phyloP scores from a whole-genome alignment of 2,797 vertebrate genomes.

The Austrolebias charrua region DNA sequence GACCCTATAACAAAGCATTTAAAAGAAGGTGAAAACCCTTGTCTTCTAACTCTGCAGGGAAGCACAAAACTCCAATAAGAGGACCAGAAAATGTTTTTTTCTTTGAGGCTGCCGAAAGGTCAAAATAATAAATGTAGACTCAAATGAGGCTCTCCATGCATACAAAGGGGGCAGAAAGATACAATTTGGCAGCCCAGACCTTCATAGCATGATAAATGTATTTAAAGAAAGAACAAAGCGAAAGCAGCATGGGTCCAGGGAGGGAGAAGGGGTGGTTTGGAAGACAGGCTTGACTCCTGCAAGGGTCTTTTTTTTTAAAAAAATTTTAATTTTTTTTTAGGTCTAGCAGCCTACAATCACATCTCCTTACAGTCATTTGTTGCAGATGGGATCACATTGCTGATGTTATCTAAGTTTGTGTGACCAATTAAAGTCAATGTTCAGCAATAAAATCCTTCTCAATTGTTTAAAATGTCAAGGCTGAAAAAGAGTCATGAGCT shows the following conservation, averaged over 20 bases:
- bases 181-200: conserved; percentile 83
- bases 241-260: conserved; percentile 77
- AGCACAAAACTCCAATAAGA: conserved; percentile 80
- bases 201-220: conserved; percentile 87
- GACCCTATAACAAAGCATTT: conserved; percentile 78
- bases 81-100: conserved; percentile 67
- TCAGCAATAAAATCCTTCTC: background rate
- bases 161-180: conserved; percentile 86
- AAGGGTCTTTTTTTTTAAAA: conserved; percentile 54
- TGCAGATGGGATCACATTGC: background rate
- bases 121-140: conserved; percentile 93
- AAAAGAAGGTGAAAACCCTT: conserved; percentile 57
- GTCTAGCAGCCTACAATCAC: conserved; percentile 29
- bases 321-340: no score
- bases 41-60: conserved; percentile 73
- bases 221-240: conserved; percentile 84
- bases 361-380: conserved; percentile 2
- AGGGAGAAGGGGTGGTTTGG: conserved; percentile 72
- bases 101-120: conserved; percentile 86
- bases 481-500: no score
- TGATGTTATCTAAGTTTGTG: conserved; percentile 5
- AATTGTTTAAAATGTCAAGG: no score
- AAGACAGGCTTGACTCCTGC: conserved; percentile 82
- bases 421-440: conserved; percentile 5
- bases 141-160: conserved; percentile 81